phyloP scores from a whole-genome alignment of 1,140 invertebrate genomes.

The Drosophila erecta region DNA sequence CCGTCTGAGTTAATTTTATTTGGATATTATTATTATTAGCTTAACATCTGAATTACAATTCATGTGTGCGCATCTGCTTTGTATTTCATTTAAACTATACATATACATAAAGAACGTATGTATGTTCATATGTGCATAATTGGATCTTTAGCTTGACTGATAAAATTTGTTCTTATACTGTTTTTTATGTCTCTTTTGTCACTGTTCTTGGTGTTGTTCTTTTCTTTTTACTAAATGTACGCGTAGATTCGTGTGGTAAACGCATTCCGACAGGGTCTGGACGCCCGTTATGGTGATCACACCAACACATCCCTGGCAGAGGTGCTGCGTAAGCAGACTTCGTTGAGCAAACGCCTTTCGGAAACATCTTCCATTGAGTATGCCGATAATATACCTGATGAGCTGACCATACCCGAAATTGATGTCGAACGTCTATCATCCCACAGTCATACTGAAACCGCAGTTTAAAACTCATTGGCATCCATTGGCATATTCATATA shows the following conservation, averaged over 20 bases:
- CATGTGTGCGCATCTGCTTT: conserved; percentile 6
- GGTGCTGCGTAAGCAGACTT: conserved; percentile 95
- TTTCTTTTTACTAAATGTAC: conserved; percentile 58
- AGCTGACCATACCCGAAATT: conserved; percentile 94
- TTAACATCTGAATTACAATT: background rate
- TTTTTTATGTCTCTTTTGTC: conserved; percentile 63
- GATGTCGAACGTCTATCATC: conserved; percentile 95
- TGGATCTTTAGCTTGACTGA: conserved; percentile 34
- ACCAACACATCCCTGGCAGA: conserved; percentile 94
- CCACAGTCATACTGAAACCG: conserved; percentile 96
- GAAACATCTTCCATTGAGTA: conserved; percentile 96
- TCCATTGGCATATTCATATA: conserved; percentile 11
- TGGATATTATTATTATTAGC: background rate
- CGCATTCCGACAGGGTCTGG: conserved; percentile 99
- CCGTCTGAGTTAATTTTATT: conserved; percentile 1
- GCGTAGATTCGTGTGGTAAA: conserved; percentile 98
- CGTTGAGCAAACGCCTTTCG: conserved; percentile 94
- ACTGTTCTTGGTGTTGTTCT: conserved; percentile 72
- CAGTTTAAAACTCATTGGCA: conserved; percentile 88
- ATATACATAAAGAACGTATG: conserved; percentile 3
- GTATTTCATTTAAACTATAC: background rate
- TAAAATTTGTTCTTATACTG: conserved; percentile 45
- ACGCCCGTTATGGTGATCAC: conserved; percentile 96
- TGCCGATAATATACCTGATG: conserved; percentile 93
- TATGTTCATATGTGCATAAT: conserved; percentile 1